A percentile compares a stretch with the other conserved stretches of the same genome.
These are phyloP conservation scores for Brachionus rotundiformis DNA, from an alignment of 1,140 invertebrate species.

Conservation along the genomic window DNA sequence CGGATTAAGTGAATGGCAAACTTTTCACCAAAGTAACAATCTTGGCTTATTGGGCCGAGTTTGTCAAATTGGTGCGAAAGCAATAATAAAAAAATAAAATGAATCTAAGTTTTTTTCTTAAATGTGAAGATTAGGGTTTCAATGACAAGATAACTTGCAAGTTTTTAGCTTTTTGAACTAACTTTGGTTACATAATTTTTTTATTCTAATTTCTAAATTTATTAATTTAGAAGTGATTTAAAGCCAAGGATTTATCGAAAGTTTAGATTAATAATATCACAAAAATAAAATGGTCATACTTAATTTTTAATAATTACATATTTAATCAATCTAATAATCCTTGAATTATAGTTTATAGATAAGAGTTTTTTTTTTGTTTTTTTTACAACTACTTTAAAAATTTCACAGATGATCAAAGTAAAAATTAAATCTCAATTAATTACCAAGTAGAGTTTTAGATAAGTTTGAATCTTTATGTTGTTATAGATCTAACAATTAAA, in stretches of 20 bases:
- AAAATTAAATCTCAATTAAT: no score
- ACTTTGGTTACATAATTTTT: conserved; percentile 26
- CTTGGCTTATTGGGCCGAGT: not conserved
- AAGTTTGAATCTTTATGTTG: no score
- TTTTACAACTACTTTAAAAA: no score
- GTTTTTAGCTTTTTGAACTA: not conserved
- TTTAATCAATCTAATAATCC: not conserved
- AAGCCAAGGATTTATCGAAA: not conserved
- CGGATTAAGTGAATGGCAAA: conserved; percentile 4
- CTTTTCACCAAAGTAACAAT: conserved; percentile 20
- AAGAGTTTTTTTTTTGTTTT: not conserved
- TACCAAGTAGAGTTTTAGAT: no score
- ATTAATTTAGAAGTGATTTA: not conserved
- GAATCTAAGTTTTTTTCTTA: not conserved
- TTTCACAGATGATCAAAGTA: no score
- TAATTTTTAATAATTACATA: no score
- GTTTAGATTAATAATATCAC: not conserved
- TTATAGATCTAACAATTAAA: no score
- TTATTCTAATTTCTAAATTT: not conserved
- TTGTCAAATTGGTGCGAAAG: not conserved
- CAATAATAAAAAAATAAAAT: not conserved
- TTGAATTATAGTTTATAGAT: no score
- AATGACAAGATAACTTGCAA: not conserved
- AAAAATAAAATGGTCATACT: not conserved
- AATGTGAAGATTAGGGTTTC: conserved; percentile 6